Base-by-base conservation (phyloP, 2,113 vertebrate species). In the Channa maculata region DNA sequence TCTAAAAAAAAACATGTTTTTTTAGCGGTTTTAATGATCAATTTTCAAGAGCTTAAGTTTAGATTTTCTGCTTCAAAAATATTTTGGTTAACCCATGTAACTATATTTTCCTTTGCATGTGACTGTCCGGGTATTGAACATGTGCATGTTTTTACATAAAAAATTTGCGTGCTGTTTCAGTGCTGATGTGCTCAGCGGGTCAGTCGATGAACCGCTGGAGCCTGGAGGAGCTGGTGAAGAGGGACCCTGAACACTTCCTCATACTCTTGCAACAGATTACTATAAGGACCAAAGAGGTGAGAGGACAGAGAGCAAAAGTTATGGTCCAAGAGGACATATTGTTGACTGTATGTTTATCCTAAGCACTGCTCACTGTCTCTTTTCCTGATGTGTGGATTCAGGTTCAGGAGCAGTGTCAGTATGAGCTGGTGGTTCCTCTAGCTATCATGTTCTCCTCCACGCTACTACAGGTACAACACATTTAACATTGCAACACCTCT, bases 141-240 rank as follows among this genome's bases (percentile, higher is more conserved):
- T 52, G 15, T 63, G 11, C 3, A 8, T 12, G 13, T 57, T 9
- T 15, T 41, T 49, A 62, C 5, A 10, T 44, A 7, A 58, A 24
- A 37, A 36, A 9, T 36, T 2, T 43, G 2, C 11, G 34, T 61
- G 3, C 4, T 72, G 2, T 85, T 88, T 64, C 70, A 90, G 89
- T 88, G 64, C 71, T 90, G 79, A 88, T 87, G 64, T 88, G 87
- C 75, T 5, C 90, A 88, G 96, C 95, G 0, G 96, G 97, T 51
- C 95, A 97, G 89, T 98, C 97, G 54, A 95, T 99, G 92, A 99
- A 98, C 87, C 96, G 96, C 81, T 99, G 98, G 98, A 98, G 96
- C 82, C 91, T 99, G 54, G 97, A 98, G 89, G 97, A 99, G 88
- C 90, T 99, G 77, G 96, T 99, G 70, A 98, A 95, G 86, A 93